These are phyloP conservation scores for Helicoverpa zea DNA, from an alignment of 1,140 invertebrate genomes.

Conservation along the genomic window DNA sequence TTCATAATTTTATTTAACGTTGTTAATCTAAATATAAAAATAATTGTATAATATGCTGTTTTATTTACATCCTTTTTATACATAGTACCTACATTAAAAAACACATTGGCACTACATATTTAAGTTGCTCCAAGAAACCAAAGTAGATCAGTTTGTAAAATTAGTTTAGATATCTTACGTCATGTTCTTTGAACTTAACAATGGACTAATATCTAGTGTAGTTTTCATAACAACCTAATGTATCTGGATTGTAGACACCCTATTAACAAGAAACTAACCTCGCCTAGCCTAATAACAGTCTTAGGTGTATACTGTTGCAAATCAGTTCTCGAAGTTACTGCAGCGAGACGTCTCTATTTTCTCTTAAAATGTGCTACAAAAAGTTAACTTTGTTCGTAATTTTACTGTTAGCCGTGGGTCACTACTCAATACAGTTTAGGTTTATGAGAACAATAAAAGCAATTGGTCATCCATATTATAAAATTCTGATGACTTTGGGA, in stretches of 20 bases:
- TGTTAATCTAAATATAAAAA: constrained; percentile 19
- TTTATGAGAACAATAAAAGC: constrained; percentile 64
- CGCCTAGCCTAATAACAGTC: too few species aligned
- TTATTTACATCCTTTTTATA: neutral
- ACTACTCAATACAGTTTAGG: constrained; percentile 48
- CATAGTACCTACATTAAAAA: neutral
- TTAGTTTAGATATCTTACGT: too few species aligned
- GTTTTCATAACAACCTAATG: constrained; percentile 13
- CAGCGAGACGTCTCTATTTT: neutral
- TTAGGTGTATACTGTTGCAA: too few species aligned
- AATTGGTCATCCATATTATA: constrained; percentile 67
- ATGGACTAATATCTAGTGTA: neutral
- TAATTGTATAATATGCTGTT: neutral
- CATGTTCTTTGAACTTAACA: constrained; percentile 5
- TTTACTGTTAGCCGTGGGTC: neutral
- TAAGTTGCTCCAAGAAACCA: too few species aligned
- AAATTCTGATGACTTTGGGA: constrained; percentile 68
- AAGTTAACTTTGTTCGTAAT: constrained; percentile 9
- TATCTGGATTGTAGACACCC: neutral
- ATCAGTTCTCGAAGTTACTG: neutral
- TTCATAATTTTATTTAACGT: constrained; percentile 42
- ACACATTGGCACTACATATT: neutral
- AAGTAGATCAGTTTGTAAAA: too few species aligned
- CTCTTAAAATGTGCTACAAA: neutral
- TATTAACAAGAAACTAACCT: too few species aligned